Conservation (phyloP, 1,140 invertebrate genomes). For the Cydia amplana region DNA sequence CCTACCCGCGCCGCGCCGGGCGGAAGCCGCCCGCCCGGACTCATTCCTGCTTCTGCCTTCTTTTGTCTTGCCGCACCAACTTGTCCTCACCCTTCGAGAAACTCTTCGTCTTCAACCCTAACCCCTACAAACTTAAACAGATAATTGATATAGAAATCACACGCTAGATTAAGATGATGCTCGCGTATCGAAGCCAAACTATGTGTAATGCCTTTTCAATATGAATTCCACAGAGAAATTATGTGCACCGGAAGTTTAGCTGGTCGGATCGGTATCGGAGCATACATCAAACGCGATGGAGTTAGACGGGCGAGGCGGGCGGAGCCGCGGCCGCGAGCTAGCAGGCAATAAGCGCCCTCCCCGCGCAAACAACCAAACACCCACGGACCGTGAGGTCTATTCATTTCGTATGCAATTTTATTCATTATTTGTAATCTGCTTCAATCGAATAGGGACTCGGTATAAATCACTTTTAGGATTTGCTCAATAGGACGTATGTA, state of each 20-base stretch:
- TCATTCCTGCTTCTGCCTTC: conserved; percentile 76
- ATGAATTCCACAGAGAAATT: neutral
- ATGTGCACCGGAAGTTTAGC: neutral
- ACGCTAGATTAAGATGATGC: neutral
- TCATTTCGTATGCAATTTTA: conserved; percentile 79
- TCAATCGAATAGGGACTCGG: conserved; percentile 73
- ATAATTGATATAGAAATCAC: conserved; percentile 5
- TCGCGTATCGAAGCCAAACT: neutral
- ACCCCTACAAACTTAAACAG: neutral
- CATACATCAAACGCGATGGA: conserved; percentile 15
- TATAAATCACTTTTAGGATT: conserved; percentile 76
- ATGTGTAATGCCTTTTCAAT: neutral
- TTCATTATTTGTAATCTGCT: conserved; percentile 79
- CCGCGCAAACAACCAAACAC: conserved; percentile 66
- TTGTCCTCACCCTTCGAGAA: conserved; percentile 65
- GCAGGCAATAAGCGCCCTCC: conserved; percentile 57
- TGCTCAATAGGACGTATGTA: conserved; percentile 72
- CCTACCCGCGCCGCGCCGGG: conserved; percentile 51
- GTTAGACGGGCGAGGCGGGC: conserved; percentile 8
- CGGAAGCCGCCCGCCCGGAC: conserved; percentile 65
- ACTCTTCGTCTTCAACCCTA: conserved; percentile 44
- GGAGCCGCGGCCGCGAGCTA: conserved; percentile 7
- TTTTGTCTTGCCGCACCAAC: conserved; percentile 75
- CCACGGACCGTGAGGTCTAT: conserved; percentile 55
- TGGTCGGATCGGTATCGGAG: neutral